Percentiles rank a stretch among this genome's conserved stretches.
Evolutionary conservation across 2,888 invertebrate species (phyloP).

Genomic region (Spilosoma lubricipeda): DNA sequence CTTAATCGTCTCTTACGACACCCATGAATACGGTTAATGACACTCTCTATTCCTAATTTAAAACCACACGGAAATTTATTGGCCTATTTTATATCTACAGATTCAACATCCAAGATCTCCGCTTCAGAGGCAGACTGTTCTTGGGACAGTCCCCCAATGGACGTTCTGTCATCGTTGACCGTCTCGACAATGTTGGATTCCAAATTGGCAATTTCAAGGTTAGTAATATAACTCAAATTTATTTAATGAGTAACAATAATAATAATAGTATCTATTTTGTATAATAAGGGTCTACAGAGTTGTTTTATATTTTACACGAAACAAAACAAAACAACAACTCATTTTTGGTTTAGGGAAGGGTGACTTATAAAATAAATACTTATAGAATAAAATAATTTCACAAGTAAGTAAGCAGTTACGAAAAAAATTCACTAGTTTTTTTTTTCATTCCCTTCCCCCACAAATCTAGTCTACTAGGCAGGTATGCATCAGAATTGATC

Average conservation of each 20-base stretch:
- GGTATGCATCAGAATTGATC: background rate
- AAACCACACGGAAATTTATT: background rate
- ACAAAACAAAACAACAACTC: too few relatives aligned
- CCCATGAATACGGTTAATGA: too few relatives aligned
- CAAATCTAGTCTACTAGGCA: background rate
- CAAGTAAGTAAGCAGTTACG: background rate
- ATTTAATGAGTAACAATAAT: background rate
- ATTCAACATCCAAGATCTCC: conserved; percentile 67
- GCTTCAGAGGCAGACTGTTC: conserved; percentile 59
- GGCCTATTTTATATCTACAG: conserved; percentile 52
- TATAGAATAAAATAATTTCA: background rate
- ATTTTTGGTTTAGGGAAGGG: too few relatives aligned
- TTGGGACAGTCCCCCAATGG: conserved; percentile 72
- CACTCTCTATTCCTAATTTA: too few relatives aligned
- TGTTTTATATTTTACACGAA: background rate
- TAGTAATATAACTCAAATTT: conserved; percentile 22
- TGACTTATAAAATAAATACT: background rate
- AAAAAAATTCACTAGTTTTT: too few relatives aligned
- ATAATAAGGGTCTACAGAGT: background rate
- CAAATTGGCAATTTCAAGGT: conserved; percentile 70
- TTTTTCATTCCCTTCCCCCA: background rate
- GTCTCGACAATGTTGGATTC: conserved; percentile 64
- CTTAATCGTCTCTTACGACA: too few relatives aligned
- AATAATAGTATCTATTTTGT: too few relatives aligned
- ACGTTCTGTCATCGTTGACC: conserved; percentile 67